Evolutionary conservation across 2,797 vertebrate genomes (phyloP).

Genomic region (Semotilus atromaculatus): DNA sequence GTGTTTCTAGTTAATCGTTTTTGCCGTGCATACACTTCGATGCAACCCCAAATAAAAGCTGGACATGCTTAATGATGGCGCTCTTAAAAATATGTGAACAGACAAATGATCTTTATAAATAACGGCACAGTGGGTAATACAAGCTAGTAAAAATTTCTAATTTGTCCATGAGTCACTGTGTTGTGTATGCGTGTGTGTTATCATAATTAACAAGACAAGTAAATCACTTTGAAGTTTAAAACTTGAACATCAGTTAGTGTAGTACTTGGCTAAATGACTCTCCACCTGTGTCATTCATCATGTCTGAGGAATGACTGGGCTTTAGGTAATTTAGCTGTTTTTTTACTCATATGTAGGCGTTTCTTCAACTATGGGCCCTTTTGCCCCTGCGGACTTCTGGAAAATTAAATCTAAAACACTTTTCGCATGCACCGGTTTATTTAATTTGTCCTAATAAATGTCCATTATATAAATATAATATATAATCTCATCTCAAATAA

Average conservation of each 20-base stretch:
- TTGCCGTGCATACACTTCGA: background rate
- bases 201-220: slow-evolving; percentile 25
- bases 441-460: background rate
- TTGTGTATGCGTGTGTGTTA: slow-evolving; percentile 10
- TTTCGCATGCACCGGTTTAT: background rate
- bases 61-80: slow-evolving; percentile 34
- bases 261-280: background rate
- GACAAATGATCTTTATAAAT: slow-evolving; percentile 35
- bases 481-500: background rate
- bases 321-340: slow-evolving; percentile 31
- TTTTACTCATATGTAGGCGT: slow-evolving; percentile 18
- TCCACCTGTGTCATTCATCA: slow-evolving; percentile 28
- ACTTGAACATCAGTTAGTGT: slow-evolving; percentile 4
- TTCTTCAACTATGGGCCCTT: slow-evolving; percentile 5
- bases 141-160: slow-evolving; percentile 16
- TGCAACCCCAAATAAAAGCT: slow-evolving; percentile 13
- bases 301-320: slow-evolving; percentile 28
- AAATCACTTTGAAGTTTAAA: slow-evolving; percentile 31
- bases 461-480: background rate
- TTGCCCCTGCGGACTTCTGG: slow-evolving; percentile 8
- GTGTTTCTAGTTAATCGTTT: slow-evolving; percentile 16
- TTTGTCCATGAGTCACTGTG: slow-evolving; percentile 10
- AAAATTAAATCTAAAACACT: background rate
- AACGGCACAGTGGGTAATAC: slow-evolving; percentile 16
- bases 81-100: slow-evolving; percentile 23